Base-by-base conservation (phyloP, 2,888 invertebrate genomes). In the Aelia acuminata region DNA sequence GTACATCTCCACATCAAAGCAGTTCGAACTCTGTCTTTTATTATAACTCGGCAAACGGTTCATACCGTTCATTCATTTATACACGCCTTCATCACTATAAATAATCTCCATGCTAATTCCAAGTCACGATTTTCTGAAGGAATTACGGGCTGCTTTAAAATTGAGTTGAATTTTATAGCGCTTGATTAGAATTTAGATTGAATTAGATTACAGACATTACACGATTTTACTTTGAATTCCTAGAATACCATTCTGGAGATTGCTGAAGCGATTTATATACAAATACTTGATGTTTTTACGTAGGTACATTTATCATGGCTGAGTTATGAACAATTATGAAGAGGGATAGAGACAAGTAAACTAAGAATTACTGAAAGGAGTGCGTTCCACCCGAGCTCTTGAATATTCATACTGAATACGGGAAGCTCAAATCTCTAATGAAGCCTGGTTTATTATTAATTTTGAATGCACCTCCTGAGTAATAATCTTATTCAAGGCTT, bases 391-490 rank as follows among this genome's bases (percentile, higher is more conserved):
- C 2, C 31, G 35, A 70, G 31, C 35, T 57, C 10, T 35, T 70
- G 63, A 70, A 70, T 70, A 70, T 70, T 70, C 31, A 35, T 70
- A 35, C 1, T 5, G 63, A 70, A 35, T 35, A 35, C 18, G 18
- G 63, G 5, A 35, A 35, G 35, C 63, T 70, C 63, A 70, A 70
- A 31, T 70, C 63, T 70, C 63, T 70, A 70, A 70, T 31, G 63
- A 70, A 70, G 18, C 8, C 63, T 70, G 63, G 18, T 70, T 70
- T 70, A 70, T 31, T 70, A 70, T 70, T 70, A 70, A 70, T 70
- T 70, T 70, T 70, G 63, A 70, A 70, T 70, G 63, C 63, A 70
- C 31, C 31, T 70, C 18, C 63, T 70, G 18, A 70, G 63, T 35
- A 70, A 70, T 70, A 70, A 70, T 35, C 63, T 70, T 70, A 70